These are phyloP conservation scores for Andrena bicolor DNA, from an alignment of 2,888 invertebrate genomes.

Conservation along the genomic window DNA sequence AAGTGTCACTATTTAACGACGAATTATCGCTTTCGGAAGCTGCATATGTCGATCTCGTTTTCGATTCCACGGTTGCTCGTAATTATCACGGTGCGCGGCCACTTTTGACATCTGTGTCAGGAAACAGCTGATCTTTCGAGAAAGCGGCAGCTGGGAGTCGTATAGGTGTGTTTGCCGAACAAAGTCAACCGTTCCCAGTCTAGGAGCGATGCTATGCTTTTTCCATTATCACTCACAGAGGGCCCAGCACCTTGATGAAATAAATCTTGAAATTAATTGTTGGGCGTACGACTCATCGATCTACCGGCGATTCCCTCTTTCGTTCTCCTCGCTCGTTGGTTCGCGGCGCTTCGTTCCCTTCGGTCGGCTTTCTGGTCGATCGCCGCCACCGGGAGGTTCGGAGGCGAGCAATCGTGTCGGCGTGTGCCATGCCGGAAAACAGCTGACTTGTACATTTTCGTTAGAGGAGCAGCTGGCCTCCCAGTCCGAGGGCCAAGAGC, in stretches of 20 bases:
- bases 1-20: no score
- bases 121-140: constrained; percentile 78
- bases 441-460: constrained; percentile 76
- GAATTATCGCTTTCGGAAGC: constrained; percentile 12
- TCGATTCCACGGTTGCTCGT: constrained; percentile 5
- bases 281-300: constrained; percentile 12
- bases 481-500: constrained; percentile 66
- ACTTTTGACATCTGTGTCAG: constrained; percentile 49
- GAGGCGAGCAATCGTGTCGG: constrained; percentile 55
- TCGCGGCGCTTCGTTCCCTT: constrained; percentile 9
- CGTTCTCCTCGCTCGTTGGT: constrained; percentile 12
- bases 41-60: not conserved
- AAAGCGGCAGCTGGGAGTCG: constrained; percentile 69
- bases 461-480: constrained; percentile 73
- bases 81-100: constrained; percentile 58
- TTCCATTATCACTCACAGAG: constrained; percentile 14
- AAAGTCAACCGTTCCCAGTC: constrained; percentile 18
- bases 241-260: not conserved
- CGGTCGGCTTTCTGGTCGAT: constrained; percentile 38
- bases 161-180: constrained; percentile 48
- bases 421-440: constrained; percentile 74
- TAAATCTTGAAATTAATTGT: constrained; percentile 16
- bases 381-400: constrained; percentile 48
- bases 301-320: not conserved
- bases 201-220: not conserved